phyloP scores from a whole-genome alignment of 2,888 invertebrate species.

The Mongoloraphidia duomilia region DNA sequence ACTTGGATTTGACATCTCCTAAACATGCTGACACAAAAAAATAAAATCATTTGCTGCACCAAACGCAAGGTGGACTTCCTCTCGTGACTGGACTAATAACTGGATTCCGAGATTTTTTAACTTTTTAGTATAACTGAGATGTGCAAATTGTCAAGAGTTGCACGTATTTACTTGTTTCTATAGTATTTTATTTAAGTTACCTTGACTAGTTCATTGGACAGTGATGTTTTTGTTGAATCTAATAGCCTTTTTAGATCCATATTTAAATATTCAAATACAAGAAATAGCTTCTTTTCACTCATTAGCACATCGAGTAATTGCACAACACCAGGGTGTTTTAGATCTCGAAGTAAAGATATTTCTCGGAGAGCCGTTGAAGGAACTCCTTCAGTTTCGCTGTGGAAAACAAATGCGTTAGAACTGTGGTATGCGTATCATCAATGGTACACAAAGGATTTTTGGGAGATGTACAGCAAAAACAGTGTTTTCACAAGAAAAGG shows the following conservation, averaged over 20 bases:
- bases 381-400: slow-evolving; percentile 88
- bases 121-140: no score
- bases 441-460: no score
- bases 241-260: slow-evolving; percentile 86
- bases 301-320: slow-evolving; percentile 81
- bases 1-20: no score
- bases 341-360: slow-evolving; percentile 80
- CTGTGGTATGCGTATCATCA: no score
- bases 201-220: slow-evolving; percentile 51
- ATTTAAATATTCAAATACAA: slow-evolving; percentile 89
- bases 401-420: slow-evolving; percentile 7
- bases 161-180: no score
- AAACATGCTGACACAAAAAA: no score
- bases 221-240: slow-evolving; percentile 50
- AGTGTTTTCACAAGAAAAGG: background rate
- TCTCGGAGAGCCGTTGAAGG: slow-evolving; percentile 95
- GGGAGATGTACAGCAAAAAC: no score
- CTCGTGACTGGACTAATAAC: no score
- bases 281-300: slow-evolving; percentile 69
- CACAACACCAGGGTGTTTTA: slow-evolving; percentile 83
- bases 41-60: no score
- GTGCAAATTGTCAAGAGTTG: no score
- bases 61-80: no score
- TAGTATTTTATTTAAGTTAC: slow-evolving; percentile 27
- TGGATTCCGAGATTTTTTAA: no score